Base-by-base conservation (phyloP, 2,888 invertebrate genomes). In the Pachycephus smyrnensis region DNA sequence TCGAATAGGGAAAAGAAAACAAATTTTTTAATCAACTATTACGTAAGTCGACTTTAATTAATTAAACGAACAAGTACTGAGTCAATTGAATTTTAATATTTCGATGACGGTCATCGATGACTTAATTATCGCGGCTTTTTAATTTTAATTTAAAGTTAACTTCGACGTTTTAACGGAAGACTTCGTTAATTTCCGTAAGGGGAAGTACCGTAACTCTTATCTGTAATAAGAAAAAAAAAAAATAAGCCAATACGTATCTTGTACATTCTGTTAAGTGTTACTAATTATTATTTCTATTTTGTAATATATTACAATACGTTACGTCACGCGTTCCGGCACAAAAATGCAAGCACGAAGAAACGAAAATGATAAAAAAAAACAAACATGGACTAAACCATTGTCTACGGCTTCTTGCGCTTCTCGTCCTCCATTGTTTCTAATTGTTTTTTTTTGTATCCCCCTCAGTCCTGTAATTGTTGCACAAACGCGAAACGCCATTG, bases 181-280 rank as follows among this genome's bases (percentile, higher is more conserved):
- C 40, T 23, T 40, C 40, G 40, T 15, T 40, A 23, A 40, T 40
- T 40, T 40, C 23, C 40, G 23, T 40, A 6, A 4, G 6, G 6
- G 2, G 9, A 40, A 69, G 32, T 69, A 69, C 71, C 71, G 31
- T 32, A 15, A 15, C 30, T 69, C 30, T 69, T 75, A 68, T 36
- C 33, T 68, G 32, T 76, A 75, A 69, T 73, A 31, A 32, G 74
- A 33, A 33, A 33, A 40, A 40, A 40, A 40, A 40, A 40, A 6
- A 40, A 71, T 86, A 85, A 84, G 84, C 84, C 81, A 84, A 86
- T 84, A 84, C 79, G 81, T 85, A 85, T 86, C 82, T 81, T 89
- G 88, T 89, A 91, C 86, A 89, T 88, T 88, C 83, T 81, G 82
- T 86, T 88, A 86, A 88, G 84, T 84, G 84, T 89, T 88, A 89